Conservation (phyloP, 2,113 vertebrate genomes). For the Electrona antarctica region DNA sequence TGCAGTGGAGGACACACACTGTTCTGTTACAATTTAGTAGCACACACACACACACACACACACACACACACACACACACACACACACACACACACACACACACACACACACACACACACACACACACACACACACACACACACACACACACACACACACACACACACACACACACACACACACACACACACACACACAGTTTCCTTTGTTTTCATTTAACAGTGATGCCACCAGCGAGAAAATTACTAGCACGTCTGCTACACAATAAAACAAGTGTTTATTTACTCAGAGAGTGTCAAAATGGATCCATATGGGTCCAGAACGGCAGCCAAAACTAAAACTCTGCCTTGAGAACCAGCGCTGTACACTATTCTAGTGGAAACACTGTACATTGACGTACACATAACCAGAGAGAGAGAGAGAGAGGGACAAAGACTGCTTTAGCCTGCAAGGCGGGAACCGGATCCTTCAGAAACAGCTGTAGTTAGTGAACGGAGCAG, state of each 20-base stretch:
- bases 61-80: background rate
- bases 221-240: background rate
- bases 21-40: background rate
- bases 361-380: background rate
- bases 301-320: slow-evolving; percentile 1
- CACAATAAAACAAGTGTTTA: background rate
- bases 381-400: slow-evolving; percentile 19
- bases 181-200: slow-evolving; percentile 6
- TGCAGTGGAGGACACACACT: background rate
- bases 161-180: background rate
- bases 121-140: background rate
- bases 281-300: background rate
- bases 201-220: background rate
- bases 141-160: background rate
- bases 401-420: slow-evolving; percentile 6
- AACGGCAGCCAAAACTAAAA: slow-evolving; percentile 17
- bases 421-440: slow-evolving; percentile 8
- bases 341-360: background rate
- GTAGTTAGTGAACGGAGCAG: background rate
- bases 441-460: slow-evolving; percentile 45
- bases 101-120: slow-evolving; percentile 8
- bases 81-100: background rate
- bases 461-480: slow-evolving; percentile 28
- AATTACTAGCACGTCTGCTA: background rate
- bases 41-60: background rate